Evolutionary conservation across 1,140 invertebrate species (phyloP), one percentile per base, ranked within the genome.

Genomic region (Leptopilina clavipes): DNA sequence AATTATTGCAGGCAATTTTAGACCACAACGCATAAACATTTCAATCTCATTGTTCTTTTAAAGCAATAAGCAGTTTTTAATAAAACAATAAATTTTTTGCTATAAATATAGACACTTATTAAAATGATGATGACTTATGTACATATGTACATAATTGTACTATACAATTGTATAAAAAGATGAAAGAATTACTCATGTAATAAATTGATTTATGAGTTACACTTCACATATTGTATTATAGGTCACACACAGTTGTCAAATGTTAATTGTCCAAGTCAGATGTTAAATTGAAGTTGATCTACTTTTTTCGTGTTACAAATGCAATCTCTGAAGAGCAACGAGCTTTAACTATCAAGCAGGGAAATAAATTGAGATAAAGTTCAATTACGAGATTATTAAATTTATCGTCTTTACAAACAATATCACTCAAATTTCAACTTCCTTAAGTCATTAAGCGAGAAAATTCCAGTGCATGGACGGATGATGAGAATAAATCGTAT

Each of bases 1-100:
- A 86, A 86, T 86, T 86, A 83, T 83, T 80, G 70, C 25, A 84
- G 82, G 80, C 75, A 79, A 77, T 82, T 83, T 83, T 31, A 31
- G 25, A 31, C 5, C 5, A 2, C 5, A 31, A 2, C 25, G 25
- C 25, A 5, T 31, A 31, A 2, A 31, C 25, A 78, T 86, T 86
- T 82, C 85, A 79, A 40, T 40, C 3, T 9, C 1, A 9, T 40
- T 40, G 8, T 9, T 5, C 2, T 40, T 40, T 40, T 40, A 40
- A 0, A 31, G 1, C 25, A 2, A 40, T 40, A 40, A 40, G 7
- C 7, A 40, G 2, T 40, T 40, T 7, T 40, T 40, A 7, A 40
- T 31, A 7, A 40, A 40, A 40, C 37, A 40, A 8, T 8, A 40
- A 7, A 9, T 7, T 40, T 9, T 40, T 0, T 40, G 1, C 8